These are phyloP conservation scores for Lasioglossum villosulum DNA, from an alignment of 2,888 invertebrate genomes.

Conservation along the genomic window DNA sequence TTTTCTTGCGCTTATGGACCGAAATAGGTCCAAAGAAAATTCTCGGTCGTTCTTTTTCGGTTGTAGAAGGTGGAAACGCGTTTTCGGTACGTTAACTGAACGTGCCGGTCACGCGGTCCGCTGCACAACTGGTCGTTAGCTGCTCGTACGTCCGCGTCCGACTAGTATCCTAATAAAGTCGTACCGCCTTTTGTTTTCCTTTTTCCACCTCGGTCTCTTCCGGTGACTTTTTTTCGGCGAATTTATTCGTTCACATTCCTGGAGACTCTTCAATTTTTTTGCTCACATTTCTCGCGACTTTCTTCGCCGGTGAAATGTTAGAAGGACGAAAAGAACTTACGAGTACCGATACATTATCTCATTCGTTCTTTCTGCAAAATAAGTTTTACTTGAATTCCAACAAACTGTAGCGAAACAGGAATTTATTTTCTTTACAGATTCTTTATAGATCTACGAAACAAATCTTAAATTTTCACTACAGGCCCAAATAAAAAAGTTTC, in stretches of 20 bases:
- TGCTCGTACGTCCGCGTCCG: neutral
- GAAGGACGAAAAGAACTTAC: too few species aligned
- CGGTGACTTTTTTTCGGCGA: neutral
- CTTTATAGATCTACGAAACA: too few species aligned
- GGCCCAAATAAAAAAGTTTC: too few species aligned
- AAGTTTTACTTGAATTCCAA: too few species aligned
- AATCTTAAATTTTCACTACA: too few species aligned
- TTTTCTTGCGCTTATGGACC: neutral
- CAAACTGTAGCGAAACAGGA: too few species aligned
- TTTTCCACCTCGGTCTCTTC: neutral
- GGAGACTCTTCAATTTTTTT: neutral
- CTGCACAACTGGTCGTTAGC: conserved; percentile 1
- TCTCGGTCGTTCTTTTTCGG: neutral
- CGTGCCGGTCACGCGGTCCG: neutral
- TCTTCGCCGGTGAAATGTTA: neutral
- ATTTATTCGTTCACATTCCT: neutral
- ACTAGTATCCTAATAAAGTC: neutral
- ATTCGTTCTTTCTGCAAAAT: too few species aligned
- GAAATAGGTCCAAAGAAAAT: neutral
- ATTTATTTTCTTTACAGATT: too few species aligned
- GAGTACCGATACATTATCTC: too few species aligned
- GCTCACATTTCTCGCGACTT: neutral
- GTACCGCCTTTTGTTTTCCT: neutral
- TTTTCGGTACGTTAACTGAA: neutral
- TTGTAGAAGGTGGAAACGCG: neutral